Percentiles rank a stretch among this genome's conserved stretches.
Conservation (phyloP, 2,888 invertebrate species). For the Aphodius granarius region DNA sequence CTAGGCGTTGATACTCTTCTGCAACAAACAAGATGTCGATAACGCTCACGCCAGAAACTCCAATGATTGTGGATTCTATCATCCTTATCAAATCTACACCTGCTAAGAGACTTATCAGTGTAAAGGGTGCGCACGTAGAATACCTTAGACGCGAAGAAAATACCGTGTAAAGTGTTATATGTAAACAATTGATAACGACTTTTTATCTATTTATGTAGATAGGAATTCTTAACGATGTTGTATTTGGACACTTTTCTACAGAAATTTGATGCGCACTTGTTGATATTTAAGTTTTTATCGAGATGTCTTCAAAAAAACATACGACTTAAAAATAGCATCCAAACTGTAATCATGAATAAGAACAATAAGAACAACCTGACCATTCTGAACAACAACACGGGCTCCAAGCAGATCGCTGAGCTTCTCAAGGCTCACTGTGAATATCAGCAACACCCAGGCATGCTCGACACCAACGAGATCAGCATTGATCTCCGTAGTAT, state of each 20-base stretch:
- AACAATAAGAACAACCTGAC: slow-evolving; percentile 56
- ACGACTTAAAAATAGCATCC: no score
- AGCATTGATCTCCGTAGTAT: slow-evolving; percentile 89
- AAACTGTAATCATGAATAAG: slow-evolving; percentile 54
- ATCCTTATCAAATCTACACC: neutral
- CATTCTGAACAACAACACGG: slow-evolving; percentile 53
- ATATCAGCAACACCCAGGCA: slow-evolving; percentile 73
- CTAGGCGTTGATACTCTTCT: neutral
- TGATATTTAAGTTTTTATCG: no score
- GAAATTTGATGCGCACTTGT: neutral
- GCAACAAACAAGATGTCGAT: neutral
- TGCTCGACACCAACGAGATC: slow-evolving; percentile 90
- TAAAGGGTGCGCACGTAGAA: neutral
- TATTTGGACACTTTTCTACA: neutral
- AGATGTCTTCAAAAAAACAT: no score
- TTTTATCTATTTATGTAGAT: neutral
- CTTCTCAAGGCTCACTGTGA: slow-evolving; percentile 68
- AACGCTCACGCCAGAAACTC: neutral
- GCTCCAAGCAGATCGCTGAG: slow-evolving; percentile 59
- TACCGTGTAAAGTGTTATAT: neutral
- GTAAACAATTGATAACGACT: neutral
- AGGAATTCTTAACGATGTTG: neutral
- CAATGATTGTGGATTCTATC: neutral
- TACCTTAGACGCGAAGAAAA: neutral
- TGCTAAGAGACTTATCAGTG: neutral